A percentile compares a stretch with the other conserved stretches of the same genome.
Evolutionary conservation across 2,888 invertebrate species (phyloP).

Genomic region (Prenolepis imparis): DNA sequence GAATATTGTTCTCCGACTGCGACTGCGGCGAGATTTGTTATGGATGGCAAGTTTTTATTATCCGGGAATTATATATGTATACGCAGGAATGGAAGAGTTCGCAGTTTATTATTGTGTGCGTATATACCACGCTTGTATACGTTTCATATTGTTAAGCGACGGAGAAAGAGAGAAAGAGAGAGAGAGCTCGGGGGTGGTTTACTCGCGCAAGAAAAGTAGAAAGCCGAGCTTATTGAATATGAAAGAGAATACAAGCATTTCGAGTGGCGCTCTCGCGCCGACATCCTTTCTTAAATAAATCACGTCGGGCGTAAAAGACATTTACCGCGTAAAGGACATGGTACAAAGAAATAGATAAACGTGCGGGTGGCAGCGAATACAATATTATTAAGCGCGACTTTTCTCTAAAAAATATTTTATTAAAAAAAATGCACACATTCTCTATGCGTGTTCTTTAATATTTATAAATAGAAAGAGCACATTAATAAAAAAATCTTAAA

Average conservation of each 20-base stretch:
- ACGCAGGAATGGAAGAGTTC: neutral
- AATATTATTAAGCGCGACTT: neutral
- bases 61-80: neutral
- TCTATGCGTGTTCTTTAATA: neutral
- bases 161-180: neutral
- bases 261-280: slow-evolving; percentile 24
- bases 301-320: slow-evolving; percentile 39
- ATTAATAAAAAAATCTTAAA: neutral
- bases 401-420: slow-evolving; percentile 16
- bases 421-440: neutral
- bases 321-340: slow-evolving; percentile 28
- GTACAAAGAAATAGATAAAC: slow-evolving; percentile 34
- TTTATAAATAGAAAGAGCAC: neutral
- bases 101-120: neutral
- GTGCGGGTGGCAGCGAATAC: neutral
- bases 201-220: slow-evolving; percentile 24
- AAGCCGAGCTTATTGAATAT: slow-evolving; percentile 48
- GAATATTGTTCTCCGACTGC: neutral
- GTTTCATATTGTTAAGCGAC: slow-evolving; percentile 19
- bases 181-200: neutral
- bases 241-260: slow-evolving; percentile 37
- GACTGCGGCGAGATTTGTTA: neutral
- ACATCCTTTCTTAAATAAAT: slow-evolving; percentile 46
- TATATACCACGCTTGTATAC: neutral
- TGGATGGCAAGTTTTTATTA: neutral